These are phyloP conservation scores for Gila robusta DNA, from an alignment of 2,797 vertebrate species.

Conservation along the genomic window DNA sequence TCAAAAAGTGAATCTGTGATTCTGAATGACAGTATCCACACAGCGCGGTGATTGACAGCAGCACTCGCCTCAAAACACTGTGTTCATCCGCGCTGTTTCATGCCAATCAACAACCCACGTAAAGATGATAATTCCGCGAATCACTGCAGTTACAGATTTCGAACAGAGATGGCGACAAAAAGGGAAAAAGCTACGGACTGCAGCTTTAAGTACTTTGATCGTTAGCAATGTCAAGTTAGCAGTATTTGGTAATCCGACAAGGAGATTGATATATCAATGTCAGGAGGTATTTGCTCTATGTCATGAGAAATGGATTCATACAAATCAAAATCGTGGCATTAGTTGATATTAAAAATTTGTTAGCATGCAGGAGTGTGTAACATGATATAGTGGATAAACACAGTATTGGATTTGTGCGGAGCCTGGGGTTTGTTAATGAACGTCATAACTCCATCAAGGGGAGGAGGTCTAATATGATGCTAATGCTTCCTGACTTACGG, in stretches of 20 bases:
- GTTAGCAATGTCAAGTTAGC: background rate
- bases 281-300: background rate
- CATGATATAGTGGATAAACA: conserved; percentile 13
- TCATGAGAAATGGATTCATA: conserved; percentile 12
- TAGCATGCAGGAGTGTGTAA: background rate
- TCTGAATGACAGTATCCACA: too few relatives aligned
- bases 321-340: conserved; percentile 1
- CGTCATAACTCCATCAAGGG: conserved; percentile 44
- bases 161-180: too few relatives aligned
- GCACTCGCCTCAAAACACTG: too few relatives aligned
- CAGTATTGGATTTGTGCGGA: conserved; percentile 14
- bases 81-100: too few relatives aligned
- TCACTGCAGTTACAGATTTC: too few relatives aligned
- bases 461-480: conserved; percentile 68
- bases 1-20: too few relatives aligned
- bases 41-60: too few relatives aligned
- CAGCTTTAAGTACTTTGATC: background rate
- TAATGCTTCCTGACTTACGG: conserved; percentile 66
- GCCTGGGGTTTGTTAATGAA: conserved; percentile 37
- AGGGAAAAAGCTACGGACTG: too few relatives aligned
- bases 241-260: background rate
- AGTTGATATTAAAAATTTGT: conserved; percentile 1
- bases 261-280: background rate
- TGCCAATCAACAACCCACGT: too few relatives aligned
- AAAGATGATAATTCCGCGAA: too few relatives aligned